Evolutionary conservation across 1,140 invertebrate genomes (phyloP), one percentile per base, ranked within the genome.

Genomic region (Cyrtorhinus lividipennis): DNA sequence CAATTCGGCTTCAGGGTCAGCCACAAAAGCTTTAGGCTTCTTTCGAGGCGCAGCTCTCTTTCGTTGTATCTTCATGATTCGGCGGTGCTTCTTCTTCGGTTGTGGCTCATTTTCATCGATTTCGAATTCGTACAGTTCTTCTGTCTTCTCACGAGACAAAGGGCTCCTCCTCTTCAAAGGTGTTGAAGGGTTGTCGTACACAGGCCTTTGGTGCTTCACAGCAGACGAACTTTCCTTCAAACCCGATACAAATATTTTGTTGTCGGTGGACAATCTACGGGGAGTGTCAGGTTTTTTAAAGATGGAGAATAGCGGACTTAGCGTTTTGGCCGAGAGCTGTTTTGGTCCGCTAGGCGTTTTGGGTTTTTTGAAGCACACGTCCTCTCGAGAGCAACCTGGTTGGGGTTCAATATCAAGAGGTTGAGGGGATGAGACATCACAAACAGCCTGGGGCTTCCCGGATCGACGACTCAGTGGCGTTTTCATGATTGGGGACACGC

Each of bases 121-220:
- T 58, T 63, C 62, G 45, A 63, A 63, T 22, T 63, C 62, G 46
- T 63, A 63, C 5, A 63, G 20, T 13, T 58, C 46, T 25, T 62
- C 46, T 2, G 12, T 62, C 46, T 23, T 20, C 38, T 62, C 23
- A 27, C 53, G 23, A 20, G 61, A 25, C 26, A 12, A 20, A 53
- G 48, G 20, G 5, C 20, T 20, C 48, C 18, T 53, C 18, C 48
- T 53, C 18, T 20, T 12, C 18, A 53, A 53, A 8, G 48, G 48
- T 20, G 48, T 53, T 20, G 20, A 13, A 13, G 8, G 8, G 48
- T 53, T 22, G 20, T 10, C 48, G 20, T 53, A 53, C 10, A 53
- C 48, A 15, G 48, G 48, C n/a, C n/a, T n/a, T n/a, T 44, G 38
- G 18, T 12, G 8, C 18, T 53, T 53, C 5, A 38, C 15, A 12